Evolutionary conservation across 53 echinoderm and acorn worm genomes (phyloP).

Genomic region (Luidia sarsii): DNA sequence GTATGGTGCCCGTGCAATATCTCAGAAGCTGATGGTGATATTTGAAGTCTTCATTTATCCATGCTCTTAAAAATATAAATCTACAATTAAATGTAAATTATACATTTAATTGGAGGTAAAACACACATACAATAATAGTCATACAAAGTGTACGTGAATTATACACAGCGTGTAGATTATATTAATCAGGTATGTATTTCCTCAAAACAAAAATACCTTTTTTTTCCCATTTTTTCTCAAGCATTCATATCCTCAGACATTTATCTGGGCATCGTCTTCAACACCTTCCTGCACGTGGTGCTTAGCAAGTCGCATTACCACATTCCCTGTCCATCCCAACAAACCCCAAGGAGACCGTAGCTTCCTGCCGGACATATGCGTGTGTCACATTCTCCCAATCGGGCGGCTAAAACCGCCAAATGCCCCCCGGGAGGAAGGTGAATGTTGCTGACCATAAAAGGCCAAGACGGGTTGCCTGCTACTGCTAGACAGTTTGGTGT

Average conservation of each 20-base stretch:
- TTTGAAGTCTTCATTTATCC: too few relatives aligned
- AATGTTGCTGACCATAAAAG: slow-evolving; percentile 32
- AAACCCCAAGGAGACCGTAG: neutral
- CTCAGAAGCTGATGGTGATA: too few relatives aligned
- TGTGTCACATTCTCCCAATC: neutral
- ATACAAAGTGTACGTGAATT: neutral
- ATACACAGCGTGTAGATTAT: neutral
- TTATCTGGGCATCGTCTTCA: neutral
- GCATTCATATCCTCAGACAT: slow-evolving; percentile 8
- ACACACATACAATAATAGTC: neutral
- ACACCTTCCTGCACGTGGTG: neutral
- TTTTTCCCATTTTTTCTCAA: too few relatives aligned
- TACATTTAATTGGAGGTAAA: too few relatives aligned
- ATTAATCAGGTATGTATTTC: neutral
- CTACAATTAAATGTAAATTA: too few relatives aligned
- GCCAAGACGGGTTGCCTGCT: neutral
- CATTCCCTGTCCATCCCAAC: slow-evolving; percentile 1
- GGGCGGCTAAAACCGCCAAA: neutral
- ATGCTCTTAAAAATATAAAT: too few relatives aligned
- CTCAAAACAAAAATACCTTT: too few relatives aligned
- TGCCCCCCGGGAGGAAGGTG: neutral
- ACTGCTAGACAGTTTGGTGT: neutral
- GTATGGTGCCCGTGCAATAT: too few relatives aligned
- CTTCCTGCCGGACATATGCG: slow-evolving; percentile 9
- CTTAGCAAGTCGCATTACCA: neutral